Base-by-base conservation (phyloP, 2,888 invertebrate genomes). In the Monoplex corrugatus region DNA sequence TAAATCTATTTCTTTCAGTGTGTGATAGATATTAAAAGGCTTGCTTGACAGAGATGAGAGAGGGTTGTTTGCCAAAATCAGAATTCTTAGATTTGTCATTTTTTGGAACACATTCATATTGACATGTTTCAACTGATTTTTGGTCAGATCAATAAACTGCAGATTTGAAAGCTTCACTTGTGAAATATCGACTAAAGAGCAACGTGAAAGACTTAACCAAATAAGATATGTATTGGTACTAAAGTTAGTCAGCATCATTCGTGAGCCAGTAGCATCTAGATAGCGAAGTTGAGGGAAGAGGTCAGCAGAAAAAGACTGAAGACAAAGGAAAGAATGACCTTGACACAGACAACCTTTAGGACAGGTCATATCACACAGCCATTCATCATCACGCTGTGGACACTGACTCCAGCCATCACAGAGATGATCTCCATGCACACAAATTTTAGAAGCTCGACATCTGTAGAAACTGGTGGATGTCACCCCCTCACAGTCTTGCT, bases 361-460 rank as follows among this genome's bases (percentile, higher is more conserved):
- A 80, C 78, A 80, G 78, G 43, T 28, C 78, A 40, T 80, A 43
- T 43, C 43, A 43, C 78, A 80, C 78, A 80, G 40, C 78, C 23
- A 43, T 43, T 80, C 78, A 80, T 80, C 78, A 43, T 80, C 78
- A 23, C 78, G 78, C 78, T 28, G 78, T 80, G 78, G 78, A 80
- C 78, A 80, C 78, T 80, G 78, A 28, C 78, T 28, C 40, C 40
- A 80, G 43, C 78, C 78, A 43, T 80, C 78, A 80, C 78, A 80
- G 6, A 80, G 78, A 80, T 80, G 40, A 80, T 80, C 78, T 80
- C 43, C 78, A 80, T 43, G 78, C 23, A 80, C 40, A 80, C 78
- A 80, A 3, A 43, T 28, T 28, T 3, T 3, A 28, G 78, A 80
- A 80, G 2, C 78, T 80, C 78, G 78, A 38, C 78, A 80, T 0